Conservation (phyloP, 2,888 invertebrate species). For the Drosophila pseudotalamancana region DNA sequence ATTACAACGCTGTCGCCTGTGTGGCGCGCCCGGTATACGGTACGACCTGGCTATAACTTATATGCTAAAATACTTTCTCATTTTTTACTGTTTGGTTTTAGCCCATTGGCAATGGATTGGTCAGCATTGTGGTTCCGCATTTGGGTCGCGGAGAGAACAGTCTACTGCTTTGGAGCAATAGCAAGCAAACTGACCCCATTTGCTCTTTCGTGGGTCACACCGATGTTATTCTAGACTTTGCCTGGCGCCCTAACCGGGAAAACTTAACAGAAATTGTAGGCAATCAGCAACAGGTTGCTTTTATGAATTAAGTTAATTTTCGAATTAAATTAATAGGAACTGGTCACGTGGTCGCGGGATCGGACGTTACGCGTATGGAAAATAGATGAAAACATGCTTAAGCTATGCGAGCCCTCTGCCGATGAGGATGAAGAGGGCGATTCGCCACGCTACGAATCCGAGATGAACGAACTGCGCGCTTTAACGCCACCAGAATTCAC, state of each 20-base stretch:
- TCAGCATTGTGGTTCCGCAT: conserved; percentile 97
- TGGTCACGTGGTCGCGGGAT: conserved; percentile 98
- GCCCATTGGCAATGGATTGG: conserved; percentile 96
- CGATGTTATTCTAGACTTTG: conserved; percentile 97
- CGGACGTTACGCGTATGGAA: conserved; percentile 96
- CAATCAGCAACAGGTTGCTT: neutral
- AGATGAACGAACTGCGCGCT: conserved; percentile 66
- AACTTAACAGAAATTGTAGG: conserved; percentile 82
- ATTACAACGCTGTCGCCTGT: conserved; percentile 93
- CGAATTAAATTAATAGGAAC: conserved; percentile 85
- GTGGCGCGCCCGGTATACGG: conserved; percentile 96
- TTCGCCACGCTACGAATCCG: conserved; percentile 74
- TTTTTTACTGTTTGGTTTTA: conserved; percentile 65
- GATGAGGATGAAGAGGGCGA: conserved; percentile 61
- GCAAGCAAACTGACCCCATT: conserved; percentile 89
- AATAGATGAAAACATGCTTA: conserved; percentile 93
- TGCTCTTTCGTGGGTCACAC: conserved; percentile 97
- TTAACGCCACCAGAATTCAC: conserved; percentile 73
- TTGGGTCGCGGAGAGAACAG: conserved; percentile 94
- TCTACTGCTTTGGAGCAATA: conserved; percentile 90
- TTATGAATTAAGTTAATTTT: neutral
- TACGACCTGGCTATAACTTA: conserved; percentile 67
- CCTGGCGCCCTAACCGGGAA: conserved; percentile 91
- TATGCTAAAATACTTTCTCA: neutral
- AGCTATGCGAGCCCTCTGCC: conserved; percentile 87